A percentile compares a stretch with the other conserved stretches of the same genome.
phyloP scores from a whole-genome alignment of 2,797 vertebrate genomes.

The Peromyscus eremicus region DNA sequence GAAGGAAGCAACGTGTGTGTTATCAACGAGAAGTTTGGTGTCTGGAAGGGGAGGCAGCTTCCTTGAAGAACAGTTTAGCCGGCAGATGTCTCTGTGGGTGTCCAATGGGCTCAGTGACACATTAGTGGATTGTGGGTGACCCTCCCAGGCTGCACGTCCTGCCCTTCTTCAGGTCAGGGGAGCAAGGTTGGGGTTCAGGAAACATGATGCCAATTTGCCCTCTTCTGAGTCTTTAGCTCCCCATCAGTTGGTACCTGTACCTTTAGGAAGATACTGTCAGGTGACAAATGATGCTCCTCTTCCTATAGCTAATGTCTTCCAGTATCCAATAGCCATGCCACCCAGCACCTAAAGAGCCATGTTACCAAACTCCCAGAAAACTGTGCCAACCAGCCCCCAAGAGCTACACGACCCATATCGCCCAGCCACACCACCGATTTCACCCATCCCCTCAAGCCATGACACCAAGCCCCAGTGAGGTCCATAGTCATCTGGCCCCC shows the following conservation, averaged over 20 bases:
- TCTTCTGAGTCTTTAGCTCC: neutral
- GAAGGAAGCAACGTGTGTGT: neutral
- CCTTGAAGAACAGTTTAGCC: neutral
- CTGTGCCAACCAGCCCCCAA: no score
- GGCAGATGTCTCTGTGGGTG: neutral
- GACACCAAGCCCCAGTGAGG: neutral
- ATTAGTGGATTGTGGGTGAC: neutral
- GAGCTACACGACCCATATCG: neutral
- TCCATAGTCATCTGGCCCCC: neutral
- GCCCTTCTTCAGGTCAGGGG: neutral
- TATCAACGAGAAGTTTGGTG: neutral
- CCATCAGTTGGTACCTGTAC: rapidly evolving
- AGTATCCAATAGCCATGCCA: no score
- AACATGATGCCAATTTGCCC: rapidly evolving
- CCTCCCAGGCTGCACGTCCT: rapidly evolving
- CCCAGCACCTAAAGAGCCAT: neutral
- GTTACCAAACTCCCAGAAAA: neutral
- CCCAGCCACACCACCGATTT: neutral
- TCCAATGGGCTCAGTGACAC: neutral
- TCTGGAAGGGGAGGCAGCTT: neutral
- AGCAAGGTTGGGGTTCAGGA: neutral
- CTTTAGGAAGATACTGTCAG: neutral
- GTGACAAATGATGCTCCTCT: neutral
- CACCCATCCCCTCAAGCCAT: neutral
- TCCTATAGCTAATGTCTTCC: neutral